A percentile compares a stretch with the other conserved stretches of the same genome.
Evolutionary conservation across 2,797 vertebrate species (phyloP).

Genomic region (Acanthurus lineatus): DNA sequence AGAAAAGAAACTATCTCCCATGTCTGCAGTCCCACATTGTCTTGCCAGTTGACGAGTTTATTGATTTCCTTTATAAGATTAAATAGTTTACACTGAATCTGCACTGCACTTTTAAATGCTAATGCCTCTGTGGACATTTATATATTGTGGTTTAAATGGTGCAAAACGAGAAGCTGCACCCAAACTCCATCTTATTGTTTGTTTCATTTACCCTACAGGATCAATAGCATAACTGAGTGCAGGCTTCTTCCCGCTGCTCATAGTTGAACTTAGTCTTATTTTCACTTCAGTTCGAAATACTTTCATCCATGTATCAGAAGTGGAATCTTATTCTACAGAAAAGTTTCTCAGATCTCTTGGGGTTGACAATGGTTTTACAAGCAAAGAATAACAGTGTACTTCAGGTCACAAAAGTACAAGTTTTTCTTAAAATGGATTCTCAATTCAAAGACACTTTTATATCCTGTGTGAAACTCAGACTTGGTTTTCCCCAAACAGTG

Average conservation of each 20-base stretch:
- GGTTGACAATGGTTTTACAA: slow-evolving; percentile 40
- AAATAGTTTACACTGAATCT: slow-evolving; percentile 3
- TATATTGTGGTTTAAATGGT: slow-evolving; percentile 22
- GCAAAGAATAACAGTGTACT: slow-evolving; percentile 38
- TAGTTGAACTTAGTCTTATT: slow-evolving; percentile 19
- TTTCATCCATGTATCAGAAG: slow-evolving; percentile 39
- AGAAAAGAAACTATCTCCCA: background rate
- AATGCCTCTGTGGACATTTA: slow-evolving; percentile 17
- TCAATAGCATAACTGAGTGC: slow-evolving; percentile 31
- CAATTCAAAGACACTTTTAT: slow-evolving; percentile 36
- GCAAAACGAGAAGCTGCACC: slow-evolving; percentile 28
- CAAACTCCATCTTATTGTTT: slow-evolving; percentile 62
- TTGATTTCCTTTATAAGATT: slow-evolving; percentile 33
- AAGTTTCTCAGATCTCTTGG: slow-evolving; percentile 47
- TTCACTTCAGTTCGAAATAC: slow-evolving; percentile 34
- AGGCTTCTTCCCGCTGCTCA: slow-evolving; percentile 21
- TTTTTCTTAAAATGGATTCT: slow-evolving; percentile 38
- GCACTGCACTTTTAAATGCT: background rate
- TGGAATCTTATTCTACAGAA: slow-evolving; percentile 27
- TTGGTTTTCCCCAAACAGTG: slow-evolving; percentile 34
- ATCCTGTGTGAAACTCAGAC: slow-evolving; percentile 1
- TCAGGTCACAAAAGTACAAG: slow-evolving; percentile 50
- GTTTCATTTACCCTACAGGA: slow-evolving; percentile 29
- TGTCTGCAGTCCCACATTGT: background rate
- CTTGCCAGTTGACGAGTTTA: slow-evolving; percentile 26